phyloP scores from a whole-genome alignment of 2,797 vertebrate genomes.

The Macropus fuliginosus region DNA sequence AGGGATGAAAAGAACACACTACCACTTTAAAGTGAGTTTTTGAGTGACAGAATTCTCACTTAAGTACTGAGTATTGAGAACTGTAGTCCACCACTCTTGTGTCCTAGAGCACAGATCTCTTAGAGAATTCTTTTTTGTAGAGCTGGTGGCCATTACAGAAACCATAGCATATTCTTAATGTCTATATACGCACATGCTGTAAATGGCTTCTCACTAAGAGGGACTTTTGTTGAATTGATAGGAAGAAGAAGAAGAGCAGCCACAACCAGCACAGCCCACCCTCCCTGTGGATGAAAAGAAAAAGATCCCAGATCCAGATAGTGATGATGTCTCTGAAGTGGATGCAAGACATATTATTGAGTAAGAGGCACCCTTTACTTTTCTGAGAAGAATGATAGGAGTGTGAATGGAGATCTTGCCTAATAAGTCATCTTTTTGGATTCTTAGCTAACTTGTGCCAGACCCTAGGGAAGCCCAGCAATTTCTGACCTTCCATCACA shows the following conservation, averaged over 20 bases:
- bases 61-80: neutral
- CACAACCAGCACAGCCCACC: conserved; percentile 76
- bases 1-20: neutral
- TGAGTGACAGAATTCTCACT: neutral
- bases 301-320: conserved; percentile 94
- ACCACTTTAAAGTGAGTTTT: neutral
- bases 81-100: neutral
- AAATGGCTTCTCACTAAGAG: neutral
- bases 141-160: neutral
- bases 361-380: conserved; percentile 80
- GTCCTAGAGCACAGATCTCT: neutral
- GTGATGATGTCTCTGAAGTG: conserved; percentile 92
- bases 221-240: conserved; percentile 66
- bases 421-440: neutral
- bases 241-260: conserved; percentile 91
- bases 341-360: conserved; percentile 93
- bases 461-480: neutral
- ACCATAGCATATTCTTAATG: neutral
- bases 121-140: neutral
- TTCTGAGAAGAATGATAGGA: neutral
- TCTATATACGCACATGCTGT: neutral
- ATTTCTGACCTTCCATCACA: neutral
- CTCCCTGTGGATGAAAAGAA: conserved; percentile 91
- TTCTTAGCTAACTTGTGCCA: neutral
- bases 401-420: neutral